Evolutionary conservation across 2,888 invertebrate species (phyloP).

Genomic region (Parnassius apollo): DNA sequence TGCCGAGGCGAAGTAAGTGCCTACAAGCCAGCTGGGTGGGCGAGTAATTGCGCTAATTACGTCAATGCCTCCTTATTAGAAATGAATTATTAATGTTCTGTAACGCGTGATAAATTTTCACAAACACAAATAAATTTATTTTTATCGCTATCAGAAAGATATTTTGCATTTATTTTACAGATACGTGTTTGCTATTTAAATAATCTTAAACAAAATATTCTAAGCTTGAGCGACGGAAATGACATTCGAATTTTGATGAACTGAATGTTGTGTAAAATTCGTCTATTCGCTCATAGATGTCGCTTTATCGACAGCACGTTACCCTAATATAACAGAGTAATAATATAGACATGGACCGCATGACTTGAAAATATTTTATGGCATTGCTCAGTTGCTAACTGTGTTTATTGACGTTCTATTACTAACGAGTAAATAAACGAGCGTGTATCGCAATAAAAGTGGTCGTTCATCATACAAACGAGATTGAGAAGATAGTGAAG

Average conservation of each 20-base stretch:
- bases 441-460: constrained; percentile 66
- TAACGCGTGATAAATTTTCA: constrained; percentile 62
- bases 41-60: constrained; percentile 76
- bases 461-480: constrained; percentile 61
- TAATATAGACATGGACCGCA: too few species aligned
- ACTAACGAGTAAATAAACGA: constrained; percentile 69
- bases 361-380: constrained; percentile 53
- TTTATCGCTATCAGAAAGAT: constrained; percentile 49
- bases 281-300: constrained; percentile 60
- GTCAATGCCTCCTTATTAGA: constrained; percentile 70
- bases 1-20: constrained; percentile 25
- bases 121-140: constrained; percentile 28
- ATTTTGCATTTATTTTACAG: constrained; percentile 39
- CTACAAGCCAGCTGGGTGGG: constrained; percentile 62
- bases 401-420: constrained; percentile 71
- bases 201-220: neutral
- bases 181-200: constrained; percentile 2
- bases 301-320: constrained; percentile 37
- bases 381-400: constrained; percentile 53
- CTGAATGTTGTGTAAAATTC: constrained; percentile 37
- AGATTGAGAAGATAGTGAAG: constrained; percentile 67
- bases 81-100: constrained; percentile 74
- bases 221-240: too few species aligned
- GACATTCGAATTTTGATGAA: too few species aligned
- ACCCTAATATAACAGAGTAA: too few species aligned